phyloP scores from a whole-genome alignment of 1,140 invertebrate genomes.

The Chironomus striatipennis region DNA sequence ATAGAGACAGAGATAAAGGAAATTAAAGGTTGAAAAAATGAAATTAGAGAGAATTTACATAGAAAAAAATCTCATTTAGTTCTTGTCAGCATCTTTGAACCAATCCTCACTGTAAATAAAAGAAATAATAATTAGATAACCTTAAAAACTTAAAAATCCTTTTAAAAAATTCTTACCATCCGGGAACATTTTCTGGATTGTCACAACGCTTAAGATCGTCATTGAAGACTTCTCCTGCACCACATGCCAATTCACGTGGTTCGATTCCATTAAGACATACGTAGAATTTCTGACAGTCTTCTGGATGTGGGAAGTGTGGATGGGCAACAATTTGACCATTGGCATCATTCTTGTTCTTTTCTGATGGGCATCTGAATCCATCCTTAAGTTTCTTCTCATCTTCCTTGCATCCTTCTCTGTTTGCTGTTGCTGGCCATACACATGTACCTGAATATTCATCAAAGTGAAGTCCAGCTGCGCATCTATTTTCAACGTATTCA shows the following conservation, averaged over 20 bases:
- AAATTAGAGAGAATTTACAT: background rate
- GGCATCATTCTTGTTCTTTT: slow-evolving; percentile 49
- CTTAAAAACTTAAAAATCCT: slow-evolving; percentile 5
- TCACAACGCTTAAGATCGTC: slow-evolving; percentile 73
- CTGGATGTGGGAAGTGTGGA: slow-evolving; percentile 77
- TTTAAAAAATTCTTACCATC: slow-evolving; percentile 63
- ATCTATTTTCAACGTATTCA: slow-evolving; percentile 66
- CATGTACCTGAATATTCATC: slow-evolving; percentile 74
- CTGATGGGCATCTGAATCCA: slow-evolving; percentile 74
- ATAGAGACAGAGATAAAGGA: background rate
- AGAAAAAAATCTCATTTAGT: slow-evolving; percentile 28
- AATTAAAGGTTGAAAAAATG: slow-evolving; percentile 15
- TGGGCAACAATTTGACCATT: slow-evolving; percentile 68
- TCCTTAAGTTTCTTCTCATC: slow-evolving; percentile 58
- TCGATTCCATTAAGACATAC: slow-evolving; percentile 79
- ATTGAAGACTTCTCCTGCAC: slow-evolving; percentile 78
- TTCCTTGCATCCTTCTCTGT: slow-evolving; percentile 58
- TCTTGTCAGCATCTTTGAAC: slow-evolving; percentile 61
- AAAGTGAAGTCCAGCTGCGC: slow-evolving; percentile 78
- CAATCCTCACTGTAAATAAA: slow-evolving; percentile 65
- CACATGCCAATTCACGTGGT: slow-evolving; percentile 75
- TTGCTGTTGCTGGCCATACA: slow-evolving; percentile 77
- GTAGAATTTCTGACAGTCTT: slow-evolving; percentile 75
- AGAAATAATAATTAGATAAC: slow-evolving; percentile 29
- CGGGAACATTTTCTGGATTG: slow-evolving; percentile 75